These are phyloP conservation scores for Silvanus unidentatus DNA, from an alignment of 2,888 invertebrate species.

Conservation along the genomic window DNA sequence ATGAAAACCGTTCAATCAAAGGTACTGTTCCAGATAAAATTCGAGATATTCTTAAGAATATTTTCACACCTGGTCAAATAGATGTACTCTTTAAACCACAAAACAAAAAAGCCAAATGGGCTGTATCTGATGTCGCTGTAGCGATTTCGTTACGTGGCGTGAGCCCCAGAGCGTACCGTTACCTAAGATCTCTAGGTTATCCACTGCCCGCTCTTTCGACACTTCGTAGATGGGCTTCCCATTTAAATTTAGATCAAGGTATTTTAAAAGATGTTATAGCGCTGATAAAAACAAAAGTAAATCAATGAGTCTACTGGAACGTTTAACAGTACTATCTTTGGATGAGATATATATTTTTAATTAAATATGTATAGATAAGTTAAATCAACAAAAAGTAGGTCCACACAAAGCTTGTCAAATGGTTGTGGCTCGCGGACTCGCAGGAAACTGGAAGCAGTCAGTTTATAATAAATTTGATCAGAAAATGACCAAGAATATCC, in stretches of 20 bases:
- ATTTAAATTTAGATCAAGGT: neutral
- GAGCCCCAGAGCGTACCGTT: slow-evolving; percentile 7
- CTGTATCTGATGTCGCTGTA: slow-evolving; percentile 6
- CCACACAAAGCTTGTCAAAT: slow-evolving; percentile 12
- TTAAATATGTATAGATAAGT: slow-evolving; percentile 9
- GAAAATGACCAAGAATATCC: slow-evolving; percentile 22
- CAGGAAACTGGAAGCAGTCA: slow-evolving; percentile 13
- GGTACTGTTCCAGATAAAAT: too few species aligned
- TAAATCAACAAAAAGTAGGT: slow-evolving; percentile 9
- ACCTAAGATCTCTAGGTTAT: slow-evolving; percentile 1
- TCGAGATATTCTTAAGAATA: too few species aligned
- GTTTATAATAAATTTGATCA: slow-evolving; percentile 27
- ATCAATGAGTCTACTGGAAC: neutral
- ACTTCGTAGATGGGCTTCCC: neutral
- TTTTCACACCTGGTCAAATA: neutral
- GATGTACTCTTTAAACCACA: neutral
- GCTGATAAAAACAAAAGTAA: neutral
- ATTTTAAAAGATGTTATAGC: neutral
- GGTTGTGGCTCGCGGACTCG: slow-evolving; percentile 9
- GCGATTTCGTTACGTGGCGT: slow-evolving; percentile 11
- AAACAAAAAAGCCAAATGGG: slow-evolving; percentile 1
- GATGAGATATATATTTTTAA: slow-evolving; percentile 6
- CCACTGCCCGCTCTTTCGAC: neutral
- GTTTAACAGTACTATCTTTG: neutral
- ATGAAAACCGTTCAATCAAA: too few species aligned